Base-by-base conservation (phyloP, 64 coral and sea anemone species). In the Acropora yongei region DNA sequence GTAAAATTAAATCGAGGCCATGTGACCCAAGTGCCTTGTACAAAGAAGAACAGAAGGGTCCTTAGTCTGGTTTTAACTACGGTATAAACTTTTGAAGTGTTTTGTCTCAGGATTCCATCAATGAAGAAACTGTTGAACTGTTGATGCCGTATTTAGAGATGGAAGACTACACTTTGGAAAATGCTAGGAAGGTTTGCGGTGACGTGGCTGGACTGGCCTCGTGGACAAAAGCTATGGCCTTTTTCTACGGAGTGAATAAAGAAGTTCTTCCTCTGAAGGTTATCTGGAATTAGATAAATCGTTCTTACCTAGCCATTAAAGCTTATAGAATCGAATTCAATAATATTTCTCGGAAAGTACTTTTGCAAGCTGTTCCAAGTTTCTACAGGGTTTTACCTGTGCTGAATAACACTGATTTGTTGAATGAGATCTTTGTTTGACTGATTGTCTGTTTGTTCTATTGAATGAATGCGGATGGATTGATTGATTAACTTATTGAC, bases 191-290 rank as follows among this genome's bases (percentile, higher is more conserved):
- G 91, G 97, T 99, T 39, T 99, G 97, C 55, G 97, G 97, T 84
- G 97, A 99, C 48, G 94, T 99, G 41, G 97, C 97, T 72, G 97
- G 97, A 8, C 86, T 99, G 10, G 94, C 94, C 4, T 99, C 97
- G 14, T 99, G 97, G 97, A 99, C 97, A 0, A 91, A 74, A 83
- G 97, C 97, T 2, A 99, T 99, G 97, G 91, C 97, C 13, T 67
- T 95, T 45, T 99, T 99, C 57, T 99, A 94, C 66, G 94, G 94
- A 72, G 79, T 99, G 14, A 99, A 99, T 75, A 99, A 99, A 76
- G 97, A 99, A 89, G 97, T 99, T 61, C 85, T 99, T 41, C 97
- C 97, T 51, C 84, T 99, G 2, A 99, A 99, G 94, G 97, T 99
- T 48, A 6, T 18, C 11, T 20, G 4, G 68, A 71, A 39, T 19